Evolutionary conservation across 2,797 vertebrate species (phyloP).

Genomic region (Sebastes elongatus): DNA sequence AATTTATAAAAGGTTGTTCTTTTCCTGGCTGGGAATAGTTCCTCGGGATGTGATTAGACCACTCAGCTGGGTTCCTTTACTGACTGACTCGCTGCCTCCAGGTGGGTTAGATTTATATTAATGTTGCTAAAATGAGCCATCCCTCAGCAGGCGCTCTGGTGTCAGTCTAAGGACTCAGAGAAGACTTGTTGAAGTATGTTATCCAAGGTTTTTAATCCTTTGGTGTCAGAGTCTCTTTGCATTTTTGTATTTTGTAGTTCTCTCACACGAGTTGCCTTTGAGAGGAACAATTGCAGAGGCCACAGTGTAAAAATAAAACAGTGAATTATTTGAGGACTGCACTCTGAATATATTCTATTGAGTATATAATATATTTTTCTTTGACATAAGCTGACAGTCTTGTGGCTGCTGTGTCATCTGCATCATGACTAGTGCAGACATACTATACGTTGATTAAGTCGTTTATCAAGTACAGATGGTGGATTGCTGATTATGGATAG

Average conservation of each 20-base stretch:
- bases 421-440: background rate
- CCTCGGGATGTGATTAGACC: conserved; percentile 51
- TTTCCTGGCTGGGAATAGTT: conserved; percentile 10
- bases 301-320: too few species aligned
- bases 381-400: background rate
- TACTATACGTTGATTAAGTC: too few species aligned
- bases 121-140: conserved; percentile 46
- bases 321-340: background rate
- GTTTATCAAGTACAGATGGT: background rate
- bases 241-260: background rate
- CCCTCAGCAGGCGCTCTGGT: conserved; percentile 16
- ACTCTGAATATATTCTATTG: background rate
- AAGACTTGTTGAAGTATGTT: conserved; percentile 3
- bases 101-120: conserved; percentile 54
- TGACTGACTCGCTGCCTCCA: conserved; percentile 46
- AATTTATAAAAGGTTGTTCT: conserved; percentile 9
- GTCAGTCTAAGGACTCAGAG: conserved; percentile 2
- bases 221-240: background rate
- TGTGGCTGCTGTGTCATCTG: background rate
- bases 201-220: background rate
- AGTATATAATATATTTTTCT: background rate
- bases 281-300: background rate
- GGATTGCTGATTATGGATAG: too few species aligned
- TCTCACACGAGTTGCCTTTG: background rate
- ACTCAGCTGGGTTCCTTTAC: conserved; percentile 31